Percentiles rank a stretch among this genome's conserved stretches.
Evolutionary conservation across 2,113 vertebrate genomes (phyloP).

Genomic region (Cyanoramphus novaezelandiae): DNA sequence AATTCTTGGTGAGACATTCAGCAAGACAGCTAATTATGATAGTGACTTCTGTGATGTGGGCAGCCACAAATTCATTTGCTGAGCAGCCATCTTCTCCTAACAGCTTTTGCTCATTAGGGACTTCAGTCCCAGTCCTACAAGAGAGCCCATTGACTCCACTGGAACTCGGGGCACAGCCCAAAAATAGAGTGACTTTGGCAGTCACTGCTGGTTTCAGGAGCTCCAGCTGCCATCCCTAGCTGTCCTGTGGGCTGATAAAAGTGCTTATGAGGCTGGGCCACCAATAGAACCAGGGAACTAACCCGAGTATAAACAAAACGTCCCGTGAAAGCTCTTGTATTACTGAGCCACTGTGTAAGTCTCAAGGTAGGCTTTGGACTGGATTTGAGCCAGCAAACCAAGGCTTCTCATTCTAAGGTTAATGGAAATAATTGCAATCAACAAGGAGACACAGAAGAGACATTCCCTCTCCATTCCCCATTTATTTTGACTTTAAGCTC

Average conservation of each 20-base stretch:
- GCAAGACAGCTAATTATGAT: background rate
- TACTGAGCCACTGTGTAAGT: background rate
- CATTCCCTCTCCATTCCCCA: background rate
- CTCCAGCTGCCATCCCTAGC: background rate
- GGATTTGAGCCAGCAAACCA: background rate
- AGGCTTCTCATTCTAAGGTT: background rate
- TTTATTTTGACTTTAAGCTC: background rate
- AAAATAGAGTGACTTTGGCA: background rate
- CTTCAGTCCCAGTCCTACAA: background rate
- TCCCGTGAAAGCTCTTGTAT: background rate
- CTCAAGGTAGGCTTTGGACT: background rate
- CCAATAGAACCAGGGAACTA: background rate
- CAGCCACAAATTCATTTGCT: slow-evolving; percentile 35
- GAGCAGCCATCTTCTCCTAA: slow-evolving; percentile 14
- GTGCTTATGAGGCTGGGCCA: background rate
- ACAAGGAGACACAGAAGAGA: background rate
- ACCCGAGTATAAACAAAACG: background rate
- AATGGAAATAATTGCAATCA: background rate
- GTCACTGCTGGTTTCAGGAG: background rate
- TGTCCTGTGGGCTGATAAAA: background rate
- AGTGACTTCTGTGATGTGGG: slow-evolving; percentile 46
- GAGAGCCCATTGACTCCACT: background rate
- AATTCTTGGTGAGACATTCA: slow-evolving; percentile 18
- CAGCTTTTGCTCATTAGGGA: slow-evolving; percentile 16
- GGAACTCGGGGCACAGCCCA: background rate